A percentile compares a stretch with the other conserved stretches of the same genome.
These are phyloP conservation scores for Xenops minutus DNA, from an alignment of 2,797 vertebrate genomes.

Conservation along the genomic window DNA sequence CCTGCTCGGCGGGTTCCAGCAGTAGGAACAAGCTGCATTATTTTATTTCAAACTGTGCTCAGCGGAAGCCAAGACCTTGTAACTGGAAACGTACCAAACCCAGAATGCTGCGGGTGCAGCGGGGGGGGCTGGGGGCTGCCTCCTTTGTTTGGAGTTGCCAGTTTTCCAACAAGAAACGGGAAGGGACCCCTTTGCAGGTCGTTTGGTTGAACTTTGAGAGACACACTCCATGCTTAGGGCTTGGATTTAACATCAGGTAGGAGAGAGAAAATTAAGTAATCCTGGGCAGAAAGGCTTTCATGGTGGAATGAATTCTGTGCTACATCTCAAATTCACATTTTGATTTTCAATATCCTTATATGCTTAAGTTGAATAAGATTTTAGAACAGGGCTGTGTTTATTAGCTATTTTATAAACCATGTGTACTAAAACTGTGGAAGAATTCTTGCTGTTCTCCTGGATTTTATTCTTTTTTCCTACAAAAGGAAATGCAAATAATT, in stretches of 20 bases:
- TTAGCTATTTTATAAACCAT: background rate
- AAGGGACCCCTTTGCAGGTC: background rate
- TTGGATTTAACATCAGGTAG: background rate
- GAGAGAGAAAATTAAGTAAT: background rate
- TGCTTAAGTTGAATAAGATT: background rate
- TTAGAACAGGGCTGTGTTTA: background rate
- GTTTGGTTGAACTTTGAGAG: background rate
- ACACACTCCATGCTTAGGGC: background rate
- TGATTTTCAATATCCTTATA: background rate
- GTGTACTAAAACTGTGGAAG: background rate
- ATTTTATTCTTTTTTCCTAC: background rate
- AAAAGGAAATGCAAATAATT: background rate
- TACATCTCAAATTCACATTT: background rate
- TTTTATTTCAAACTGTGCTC: conserved; percentile 81
- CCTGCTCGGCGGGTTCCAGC: conserved; percentile 73
- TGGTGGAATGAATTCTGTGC: background rate
- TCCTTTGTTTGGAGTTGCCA: background rate
- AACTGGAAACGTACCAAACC: conserved; percentile 76
- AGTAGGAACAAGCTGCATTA: conserved; percentile 76
- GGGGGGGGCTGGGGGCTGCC: conserved; percentile 60
- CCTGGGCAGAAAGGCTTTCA: background rate
- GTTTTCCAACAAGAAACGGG: background rate
- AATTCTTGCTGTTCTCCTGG: background rate
- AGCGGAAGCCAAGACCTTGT: conserved; percentile 77
- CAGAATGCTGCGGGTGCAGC: conserved; percentile 64